Evolutionary conservation across 2,888 invertebrate genomes (phyloP).

Genomic region (Epinotia ramella): DNA sequence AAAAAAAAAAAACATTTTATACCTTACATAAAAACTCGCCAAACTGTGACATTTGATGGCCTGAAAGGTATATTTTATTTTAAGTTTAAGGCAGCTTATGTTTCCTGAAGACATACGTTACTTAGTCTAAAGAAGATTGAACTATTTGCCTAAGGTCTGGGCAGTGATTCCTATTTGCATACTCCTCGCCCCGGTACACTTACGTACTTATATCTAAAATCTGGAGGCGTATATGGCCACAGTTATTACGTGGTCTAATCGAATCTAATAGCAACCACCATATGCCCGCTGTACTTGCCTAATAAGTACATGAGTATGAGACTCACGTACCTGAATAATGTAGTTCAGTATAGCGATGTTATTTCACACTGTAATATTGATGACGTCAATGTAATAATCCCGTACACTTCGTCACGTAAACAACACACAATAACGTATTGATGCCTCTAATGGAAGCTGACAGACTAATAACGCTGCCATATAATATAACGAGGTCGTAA

Average conservation of each 20-base stretch:
- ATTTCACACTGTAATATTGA: constrained; percentile 18
- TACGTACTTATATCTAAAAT: too few relatives aligned
- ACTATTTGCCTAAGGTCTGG: neutral
- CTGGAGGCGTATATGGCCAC: too few relatives aligned
- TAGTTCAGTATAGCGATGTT: neutral
- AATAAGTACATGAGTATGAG: too few relatives aligned
- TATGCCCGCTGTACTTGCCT: too few relatives aligned
- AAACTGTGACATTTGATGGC: too few relatives aligned
- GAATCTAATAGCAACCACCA: too few relatives aligned
- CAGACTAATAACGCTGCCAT: constrained; percentile 52
- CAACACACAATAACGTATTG: constrained; percentile 48
- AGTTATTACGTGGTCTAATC: too few relatives aligned
- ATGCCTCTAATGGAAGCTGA: constrained; percentile 53
- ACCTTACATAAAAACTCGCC: too few relatives aligned
- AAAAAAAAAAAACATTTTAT: too few relatives aligned
- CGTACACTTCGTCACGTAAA: constrained; percentile 33
- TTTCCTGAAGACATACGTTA: neutral
- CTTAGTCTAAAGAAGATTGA: neutral
- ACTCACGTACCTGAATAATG: neutral
- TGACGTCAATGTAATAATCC: constrained; percentile 27
- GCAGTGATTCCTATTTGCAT: neutral
- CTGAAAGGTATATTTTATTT: too few relatives aligned
- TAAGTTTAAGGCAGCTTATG: too few relatives aligned
- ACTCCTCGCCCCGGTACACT: too few relatives aligned
- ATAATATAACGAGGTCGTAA: constrained; percentile 56